Evolutionary conservation across 2,113 vertebrate genomes (phyloP).

Genomic region (Callocephalon fimbriatum): DNA sequence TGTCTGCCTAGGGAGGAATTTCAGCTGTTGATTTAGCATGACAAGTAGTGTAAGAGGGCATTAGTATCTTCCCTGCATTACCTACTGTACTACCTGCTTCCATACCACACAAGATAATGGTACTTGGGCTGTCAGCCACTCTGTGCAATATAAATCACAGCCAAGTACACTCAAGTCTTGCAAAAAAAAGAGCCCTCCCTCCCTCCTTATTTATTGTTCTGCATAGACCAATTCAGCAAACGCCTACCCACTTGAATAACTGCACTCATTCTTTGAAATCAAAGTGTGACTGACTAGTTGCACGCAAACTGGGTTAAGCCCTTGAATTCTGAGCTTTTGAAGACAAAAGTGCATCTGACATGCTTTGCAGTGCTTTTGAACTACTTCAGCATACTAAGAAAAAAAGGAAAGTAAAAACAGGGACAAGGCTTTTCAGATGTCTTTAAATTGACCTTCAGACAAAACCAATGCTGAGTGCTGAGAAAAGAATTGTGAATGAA

Average conservation of each 20-base stretch:
- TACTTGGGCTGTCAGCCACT: neutral
- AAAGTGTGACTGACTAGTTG: neutral
- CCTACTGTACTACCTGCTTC: neutral
- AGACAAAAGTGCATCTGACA: neutral
- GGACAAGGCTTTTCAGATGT: neutral
- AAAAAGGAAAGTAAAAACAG: neutral
- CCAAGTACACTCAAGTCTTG: neutral
- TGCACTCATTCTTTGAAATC: slow-evolving; percentile 4
- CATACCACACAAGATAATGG: neutral
- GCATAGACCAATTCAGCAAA: neutral
- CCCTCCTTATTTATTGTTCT: neutral
- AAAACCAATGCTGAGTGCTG: neutral
- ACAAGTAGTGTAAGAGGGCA: neutral
- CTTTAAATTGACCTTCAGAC: neutral
- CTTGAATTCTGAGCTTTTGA: slow-evolving; percentile 26
- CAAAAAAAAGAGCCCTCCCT: neutral
- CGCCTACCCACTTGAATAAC: neutral
- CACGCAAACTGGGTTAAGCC: slow-evolving; percentile 16
- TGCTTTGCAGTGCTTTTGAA: slow-evolving; percentile 9
- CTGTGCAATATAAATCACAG: neutral
- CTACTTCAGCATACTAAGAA: neutral
- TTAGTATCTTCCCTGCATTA: neutral
- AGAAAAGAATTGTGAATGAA: slow-evolving; percentile 13
- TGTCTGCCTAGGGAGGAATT: neutral
- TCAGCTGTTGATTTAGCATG: neutral